phyloP scores from a whole-genome alignment of 2,888 invertebrate species.

The Mythimna pallens region DNA sequence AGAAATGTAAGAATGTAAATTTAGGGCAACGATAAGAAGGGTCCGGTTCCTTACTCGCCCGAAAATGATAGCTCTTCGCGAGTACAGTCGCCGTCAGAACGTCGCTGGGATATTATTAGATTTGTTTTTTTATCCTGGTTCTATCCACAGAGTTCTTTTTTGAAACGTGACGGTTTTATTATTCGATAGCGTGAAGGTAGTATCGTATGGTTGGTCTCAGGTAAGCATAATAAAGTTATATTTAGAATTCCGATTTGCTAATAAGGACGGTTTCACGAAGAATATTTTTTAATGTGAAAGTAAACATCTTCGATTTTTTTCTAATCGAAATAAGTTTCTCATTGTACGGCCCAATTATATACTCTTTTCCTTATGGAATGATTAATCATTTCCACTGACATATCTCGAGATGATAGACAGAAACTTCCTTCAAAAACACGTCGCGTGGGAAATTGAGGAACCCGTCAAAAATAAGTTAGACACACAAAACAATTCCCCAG shows the following conservation, averaged over 20 bases:
- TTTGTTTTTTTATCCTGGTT: background rate
- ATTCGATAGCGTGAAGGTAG: too few species aligned
- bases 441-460: background rate
- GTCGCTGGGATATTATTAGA: slow-evolving; percentile 11
- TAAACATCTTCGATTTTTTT: too few species aligned
- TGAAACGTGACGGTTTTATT: background rate
- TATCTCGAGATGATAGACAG: background rate
- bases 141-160: background rate
- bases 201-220: background rate
- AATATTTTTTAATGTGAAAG: too few species aligned
- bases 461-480: slow-evolving; percentile 6
- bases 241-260: too few species aligned
- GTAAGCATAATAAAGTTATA: background rate
- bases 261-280: too few species aligned
- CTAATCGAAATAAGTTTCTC: too few species aligned
- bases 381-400: background rate
- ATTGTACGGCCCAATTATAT: too few species aligned
- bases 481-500: background rate
- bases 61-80: slow-evolving; percentile 60
- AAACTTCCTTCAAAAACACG: slow-evolving; percentile 9
- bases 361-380: background rate
- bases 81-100: slow-evolving; percentile 46
- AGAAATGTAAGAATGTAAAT: slow-evolving; percentile 69
- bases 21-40: slow-evolving; percentile 62
- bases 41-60: slow-evolving; percentile 63